Percentiles rank a stretch among this genome's conserved stretches.
Evolutionary conservation across 2,888 invertebrate species (phyloP).

Genomic region (Cybosia mesomella): DNA sequence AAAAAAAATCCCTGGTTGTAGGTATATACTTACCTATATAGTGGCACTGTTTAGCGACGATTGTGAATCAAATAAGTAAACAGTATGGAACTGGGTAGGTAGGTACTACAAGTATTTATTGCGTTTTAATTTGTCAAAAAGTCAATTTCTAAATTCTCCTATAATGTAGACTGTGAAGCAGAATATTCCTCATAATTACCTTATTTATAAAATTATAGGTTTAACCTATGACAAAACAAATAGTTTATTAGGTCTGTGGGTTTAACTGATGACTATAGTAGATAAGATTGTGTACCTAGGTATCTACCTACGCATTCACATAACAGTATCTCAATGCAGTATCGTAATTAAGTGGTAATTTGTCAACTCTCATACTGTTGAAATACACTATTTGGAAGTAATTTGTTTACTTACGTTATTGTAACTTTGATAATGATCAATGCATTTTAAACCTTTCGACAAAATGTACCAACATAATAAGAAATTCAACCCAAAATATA

Average conservation of each 20-base stretch:
- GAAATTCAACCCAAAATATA: slow-evolving; percentile 7
- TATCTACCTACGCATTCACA: not conserved
- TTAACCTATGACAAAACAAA: not conserved
- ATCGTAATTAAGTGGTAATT: too few relatives aligned
- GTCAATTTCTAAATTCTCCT: not conserved
- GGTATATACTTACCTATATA: not conserved
- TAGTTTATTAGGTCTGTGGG: too few relatives aligned
- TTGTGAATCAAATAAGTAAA: not conserved
- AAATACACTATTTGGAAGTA: not conserved
- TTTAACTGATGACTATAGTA: too few relatives aligned
- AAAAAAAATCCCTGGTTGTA: too few relatives aligned
- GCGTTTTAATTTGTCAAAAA: not conserved
- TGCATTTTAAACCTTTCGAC: too few relatives aligned
- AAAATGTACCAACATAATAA: slow-evolving; percentile 18
- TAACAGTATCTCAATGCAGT: not conserved
- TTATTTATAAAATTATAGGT: not conserved
- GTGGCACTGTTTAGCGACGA: not conserved
- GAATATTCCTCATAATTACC: slow-evolving; percentile 4
- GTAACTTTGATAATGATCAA: not conserved
- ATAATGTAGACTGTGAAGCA: not conserved
- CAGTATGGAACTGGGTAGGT: not conserved
- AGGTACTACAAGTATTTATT: not conserved
- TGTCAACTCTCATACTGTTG: too few relatives aligned
- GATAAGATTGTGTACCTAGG: not conserved
- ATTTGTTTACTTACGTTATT: not conserved